Evolutionary conservation across 2,113 vertebrate species (phyloP).

Genomic region (Sterrhoptilus dennistouni): DNA sequence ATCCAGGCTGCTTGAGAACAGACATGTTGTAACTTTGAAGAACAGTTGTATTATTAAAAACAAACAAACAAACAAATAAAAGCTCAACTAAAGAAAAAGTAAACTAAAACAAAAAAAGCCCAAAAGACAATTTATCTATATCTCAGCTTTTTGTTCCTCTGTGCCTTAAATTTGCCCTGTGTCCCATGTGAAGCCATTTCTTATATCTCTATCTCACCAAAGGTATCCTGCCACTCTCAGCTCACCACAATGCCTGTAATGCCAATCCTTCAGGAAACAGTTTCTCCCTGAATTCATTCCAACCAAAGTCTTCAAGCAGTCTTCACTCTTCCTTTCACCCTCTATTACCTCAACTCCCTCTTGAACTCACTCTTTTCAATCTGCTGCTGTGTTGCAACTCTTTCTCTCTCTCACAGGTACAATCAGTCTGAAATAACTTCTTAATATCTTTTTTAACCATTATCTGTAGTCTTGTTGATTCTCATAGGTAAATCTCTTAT

Average conservation of each 20-base stretch:
- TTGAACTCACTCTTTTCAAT: not conserved
- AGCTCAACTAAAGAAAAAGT: accelerated
- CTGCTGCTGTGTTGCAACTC: not conserved
- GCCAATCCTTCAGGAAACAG: not conserved
- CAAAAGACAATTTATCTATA: not conserved
- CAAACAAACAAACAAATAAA: accelerated
- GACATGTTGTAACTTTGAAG: not conserved
- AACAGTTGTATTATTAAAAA: not conserved
- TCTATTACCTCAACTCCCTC: not conserved
- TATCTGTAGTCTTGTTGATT: not conserved
- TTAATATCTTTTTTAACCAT: not conserved
- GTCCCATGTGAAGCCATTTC: not conserved
- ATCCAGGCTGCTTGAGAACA: not conserved
- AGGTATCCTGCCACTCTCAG: not conserved
- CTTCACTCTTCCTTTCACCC: slow-evolving; percentile 31
- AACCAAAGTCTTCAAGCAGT: not conserved
- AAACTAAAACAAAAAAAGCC: not conserved
- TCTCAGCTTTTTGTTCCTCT: not conserved
- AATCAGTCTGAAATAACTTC: not conserved
- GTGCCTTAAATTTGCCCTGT: not conserved
- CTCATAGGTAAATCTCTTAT: not conserved
- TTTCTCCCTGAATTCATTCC: slow-evolving; percentile 41
- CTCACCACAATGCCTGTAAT: not conserved
- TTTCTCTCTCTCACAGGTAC: not conserved
- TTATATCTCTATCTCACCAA: not conserved